Percentiles rank a stretch among this genome's conserved stretches.
Conservation (phyloP, 2,113 vertebrate genomes). For the Synchiropus splendidus region DNA sequence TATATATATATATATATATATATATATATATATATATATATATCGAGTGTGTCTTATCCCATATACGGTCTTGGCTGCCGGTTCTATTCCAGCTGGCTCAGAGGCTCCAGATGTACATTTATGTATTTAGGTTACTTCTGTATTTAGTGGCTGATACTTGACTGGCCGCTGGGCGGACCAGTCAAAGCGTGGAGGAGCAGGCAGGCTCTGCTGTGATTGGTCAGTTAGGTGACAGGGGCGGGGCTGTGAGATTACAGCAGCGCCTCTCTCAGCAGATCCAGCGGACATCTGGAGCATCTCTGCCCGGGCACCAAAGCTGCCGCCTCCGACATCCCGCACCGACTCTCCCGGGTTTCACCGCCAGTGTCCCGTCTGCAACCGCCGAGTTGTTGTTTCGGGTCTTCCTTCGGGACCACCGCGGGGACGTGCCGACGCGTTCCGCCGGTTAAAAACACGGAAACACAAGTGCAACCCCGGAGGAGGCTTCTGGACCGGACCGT, state of each 20-base stretch:
- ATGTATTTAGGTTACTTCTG: slow-evolving; percentile 46
- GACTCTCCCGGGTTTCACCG: too few species aligned
- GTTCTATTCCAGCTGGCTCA: slow-evolving; percentile 26
- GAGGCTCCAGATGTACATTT: slow-evolving; percentile 15
- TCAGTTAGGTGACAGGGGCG: slow-evolving; percentile 10
- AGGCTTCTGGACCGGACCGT: slow-evolving; percentile 32
- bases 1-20: too few species aligned
- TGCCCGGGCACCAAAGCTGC: background rate
- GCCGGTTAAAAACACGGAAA: slow-evolving; percentile 21
- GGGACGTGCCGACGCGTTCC: background rate
- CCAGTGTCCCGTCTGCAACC: too few species aligned
- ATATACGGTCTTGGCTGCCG: slow-evolving; percentile 1
- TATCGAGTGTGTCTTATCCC: too few species aligned
- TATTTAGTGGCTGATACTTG: slow-evolving; percentile 24
- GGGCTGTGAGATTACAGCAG: slow-evolving; percentile 32
- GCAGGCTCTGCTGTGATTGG: slow-evolving; percentile 15
- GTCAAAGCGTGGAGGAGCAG: slow-evolving; percentile 3
- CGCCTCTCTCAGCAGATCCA: slow-evolving; percentile 32
- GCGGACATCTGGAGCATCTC: slow-evolving; percentile 48
- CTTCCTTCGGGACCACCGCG: too few species aligned
- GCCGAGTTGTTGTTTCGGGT: too few species aligned
- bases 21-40: too few species aligned
- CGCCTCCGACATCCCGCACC: slow-evolving; percentile 2
- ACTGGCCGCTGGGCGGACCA: slow-evolving; percentile 8
- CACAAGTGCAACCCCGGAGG: slow-evolving; percentile 4